Evolutionary conservation across 2,797 vertebrate species (phyloP).

Genomic region (Falco concolor): DNA sequence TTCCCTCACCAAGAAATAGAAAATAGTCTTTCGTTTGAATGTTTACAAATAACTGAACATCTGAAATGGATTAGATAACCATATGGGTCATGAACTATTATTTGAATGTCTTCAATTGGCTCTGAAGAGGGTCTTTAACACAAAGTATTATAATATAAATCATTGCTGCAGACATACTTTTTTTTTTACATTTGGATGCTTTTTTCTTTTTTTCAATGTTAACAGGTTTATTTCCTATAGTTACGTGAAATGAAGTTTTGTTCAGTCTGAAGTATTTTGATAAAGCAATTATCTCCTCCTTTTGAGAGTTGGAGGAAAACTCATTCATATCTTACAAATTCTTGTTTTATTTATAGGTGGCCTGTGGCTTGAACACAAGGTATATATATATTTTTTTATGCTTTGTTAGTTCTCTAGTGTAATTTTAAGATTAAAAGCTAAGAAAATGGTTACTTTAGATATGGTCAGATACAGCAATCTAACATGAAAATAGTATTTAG

Average conservation of each 20-base stretch:
- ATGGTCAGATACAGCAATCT: neutral
- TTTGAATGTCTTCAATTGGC: neutral
- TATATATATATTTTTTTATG: neutral
- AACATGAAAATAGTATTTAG: neutral
- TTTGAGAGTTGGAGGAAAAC: neutral
- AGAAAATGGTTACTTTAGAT: neutral
- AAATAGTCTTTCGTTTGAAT: neutral
- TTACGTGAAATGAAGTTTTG: neutral
- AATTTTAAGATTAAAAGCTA: neutral
- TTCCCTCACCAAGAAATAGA: neutral
- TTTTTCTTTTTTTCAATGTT: neutral
- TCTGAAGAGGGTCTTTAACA: neutral
- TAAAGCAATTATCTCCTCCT: neutral
- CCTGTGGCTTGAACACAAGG: slow-evolving; percentile 73
- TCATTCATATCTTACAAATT: neutral
- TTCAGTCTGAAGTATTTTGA: neutral
- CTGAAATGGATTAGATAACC: neutral
- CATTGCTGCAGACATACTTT: neutral
- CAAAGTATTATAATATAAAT: neutral
- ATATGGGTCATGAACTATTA: neutral
- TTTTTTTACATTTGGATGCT: neutral
- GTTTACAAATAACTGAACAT: neutral
- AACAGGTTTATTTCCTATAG: neutral
- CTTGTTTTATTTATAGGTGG: slow-evolving; percentile 65
- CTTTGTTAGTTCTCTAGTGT: neutral